phyloP scores from a whole-genome alignment of 1,140 invertebrate genomes.

The Saccostrea cuccullata region DNA sequence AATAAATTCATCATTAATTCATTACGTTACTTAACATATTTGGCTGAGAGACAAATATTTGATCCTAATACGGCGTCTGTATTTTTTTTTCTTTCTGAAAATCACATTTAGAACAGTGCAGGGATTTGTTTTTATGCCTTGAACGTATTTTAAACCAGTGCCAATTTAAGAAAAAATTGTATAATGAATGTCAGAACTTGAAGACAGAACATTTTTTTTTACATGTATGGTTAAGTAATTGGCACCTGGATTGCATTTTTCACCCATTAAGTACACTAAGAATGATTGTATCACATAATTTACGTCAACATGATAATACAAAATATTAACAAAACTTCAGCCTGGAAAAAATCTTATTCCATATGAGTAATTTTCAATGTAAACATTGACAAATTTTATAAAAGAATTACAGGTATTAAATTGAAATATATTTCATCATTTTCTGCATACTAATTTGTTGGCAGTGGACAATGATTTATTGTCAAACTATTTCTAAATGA shows the following conservation, averaged over 20 bases:
- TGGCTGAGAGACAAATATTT: no score
- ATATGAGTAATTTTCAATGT: conserved; percentile 21
- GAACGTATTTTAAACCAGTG: no score
- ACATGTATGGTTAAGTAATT: neutral
- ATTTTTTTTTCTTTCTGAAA: no score
- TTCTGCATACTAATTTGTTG: neutral
- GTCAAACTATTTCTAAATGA: neutral
- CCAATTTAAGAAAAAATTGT: no score
- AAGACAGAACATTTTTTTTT: no score
- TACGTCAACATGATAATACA: neutral
- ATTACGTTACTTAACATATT: no score
- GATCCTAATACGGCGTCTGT: no score
- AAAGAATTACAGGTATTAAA: neutral
- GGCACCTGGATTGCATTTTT: neutral
- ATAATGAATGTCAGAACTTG: no score
- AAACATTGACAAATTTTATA: neutral
- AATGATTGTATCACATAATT: neutral
- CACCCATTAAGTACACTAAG: neutral
- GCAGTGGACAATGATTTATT: neutral
- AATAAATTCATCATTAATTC: no score
- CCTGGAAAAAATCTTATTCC: neutral
- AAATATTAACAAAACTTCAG: neutral
- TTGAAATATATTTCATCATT: neutral
- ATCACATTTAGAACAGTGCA: no score
- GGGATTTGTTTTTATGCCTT: no score